phyloP scores from a whole-genome alignment of 2,888 invertebrate species.

The Pachycephus smyrnensis region DNA sequence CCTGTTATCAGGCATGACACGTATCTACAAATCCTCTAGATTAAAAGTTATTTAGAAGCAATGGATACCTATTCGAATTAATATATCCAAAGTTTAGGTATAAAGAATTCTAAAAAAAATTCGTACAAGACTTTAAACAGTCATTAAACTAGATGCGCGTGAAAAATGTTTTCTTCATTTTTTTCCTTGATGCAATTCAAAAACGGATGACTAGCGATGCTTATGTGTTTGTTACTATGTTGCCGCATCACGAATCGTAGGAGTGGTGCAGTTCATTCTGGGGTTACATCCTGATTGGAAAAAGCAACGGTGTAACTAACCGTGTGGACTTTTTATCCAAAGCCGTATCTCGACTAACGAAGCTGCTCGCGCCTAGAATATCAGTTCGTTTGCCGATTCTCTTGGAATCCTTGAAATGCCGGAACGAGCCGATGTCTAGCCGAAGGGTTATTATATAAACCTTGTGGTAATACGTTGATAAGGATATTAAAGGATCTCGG shows the following conservation, averaged over 20 bases:
- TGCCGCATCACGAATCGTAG: neutral
- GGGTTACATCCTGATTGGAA: constrained; percentile 47
- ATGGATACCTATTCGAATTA: neutral
- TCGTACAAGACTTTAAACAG: neutral
- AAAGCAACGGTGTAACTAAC: constrained; percentile 59
- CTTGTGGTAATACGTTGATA: neutral
- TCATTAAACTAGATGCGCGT: neutral
- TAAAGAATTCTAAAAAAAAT: neutral
- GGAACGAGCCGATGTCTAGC: neutral
- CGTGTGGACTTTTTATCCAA: constrained; percentile 54
- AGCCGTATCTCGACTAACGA: constrained; percentile 53
- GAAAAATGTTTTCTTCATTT: neutral
- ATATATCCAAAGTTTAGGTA: neutral
- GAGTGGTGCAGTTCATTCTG: neutral
- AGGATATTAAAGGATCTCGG: neutral
- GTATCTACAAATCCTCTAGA: neutral
- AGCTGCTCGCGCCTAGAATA: constrained; percentile 50
- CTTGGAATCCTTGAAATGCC: neutral
- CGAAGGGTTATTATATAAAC: neutral
- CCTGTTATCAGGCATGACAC: neutral
- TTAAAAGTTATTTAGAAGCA: neutral
- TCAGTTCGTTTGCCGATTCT: constrained; percentile 22
- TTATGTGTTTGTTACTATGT: neutral
- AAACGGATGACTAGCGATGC: neutral
- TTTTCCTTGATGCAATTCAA: neutral